Evolutionary conservation across 2,888 invertebrate genomes (phyloP).

Genomic region (Cheiracanthium punctorium): DNA sequence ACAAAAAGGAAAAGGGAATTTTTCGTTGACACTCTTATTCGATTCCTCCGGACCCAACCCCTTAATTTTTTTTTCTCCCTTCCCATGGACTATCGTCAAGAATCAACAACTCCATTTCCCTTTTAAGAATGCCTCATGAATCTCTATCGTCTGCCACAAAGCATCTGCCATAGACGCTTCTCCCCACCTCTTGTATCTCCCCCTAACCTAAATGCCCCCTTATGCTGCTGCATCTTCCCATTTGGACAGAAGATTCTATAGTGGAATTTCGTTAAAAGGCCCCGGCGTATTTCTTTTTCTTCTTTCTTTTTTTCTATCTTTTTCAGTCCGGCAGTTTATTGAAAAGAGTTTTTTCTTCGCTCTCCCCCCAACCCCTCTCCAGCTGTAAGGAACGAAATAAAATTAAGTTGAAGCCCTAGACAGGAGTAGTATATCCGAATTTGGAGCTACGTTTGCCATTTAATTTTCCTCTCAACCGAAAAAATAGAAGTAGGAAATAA

Average conservation of each 20-base stretch:
- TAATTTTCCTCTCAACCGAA: too few relatives aligned
- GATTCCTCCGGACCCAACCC: neutral
- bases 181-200: neutral
- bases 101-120: neutral
- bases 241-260: neutral
- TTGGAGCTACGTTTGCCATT: too few relatives aligned
- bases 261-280: slow-evolving; percentile 6
- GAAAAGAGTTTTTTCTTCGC: neutral
- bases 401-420: slow-evolving; percentile 18
- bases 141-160: slow-evolving; percentile 10
- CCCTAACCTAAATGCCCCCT: too few relatives aligned
- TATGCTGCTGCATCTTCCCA: neutral
- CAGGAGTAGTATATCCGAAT: too few relatives aligned
- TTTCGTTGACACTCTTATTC: too few relatives aligned
- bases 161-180: neutral
- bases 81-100: neutral
- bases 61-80: neutral
- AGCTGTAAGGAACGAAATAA: neutral
- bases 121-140: neutral
- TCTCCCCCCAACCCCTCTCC: neutral
- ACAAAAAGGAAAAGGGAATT: too few relatives aligned
- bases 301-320: too few relatives aligned
- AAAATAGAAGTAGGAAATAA: too few relatives aligned
- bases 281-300: too few relatives aligned
- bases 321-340: neutral